phyloP scores from a whole-genome alignment of 2,113 vertebrate species.

The Rhodinocichla rosea region DNA sequence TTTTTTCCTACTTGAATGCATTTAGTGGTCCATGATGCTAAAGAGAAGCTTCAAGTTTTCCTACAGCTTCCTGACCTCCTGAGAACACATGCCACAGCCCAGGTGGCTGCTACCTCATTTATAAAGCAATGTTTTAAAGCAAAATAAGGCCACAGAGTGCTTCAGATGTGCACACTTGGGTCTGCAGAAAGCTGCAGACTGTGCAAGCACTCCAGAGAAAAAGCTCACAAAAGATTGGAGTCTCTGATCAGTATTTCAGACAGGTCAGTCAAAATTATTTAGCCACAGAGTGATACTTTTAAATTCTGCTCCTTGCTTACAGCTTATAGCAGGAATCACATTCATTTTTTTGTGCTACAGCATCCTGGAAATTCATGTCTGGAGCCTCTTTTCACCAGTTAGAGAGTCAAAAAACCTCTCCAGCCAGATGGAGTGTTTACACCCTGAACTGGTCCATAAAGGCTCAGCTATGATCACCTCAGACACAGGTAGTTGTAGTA shows the following conservation, averaged over 20 bases:
- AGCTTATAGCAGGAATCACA: neutral
- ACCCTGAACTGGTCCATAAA: neutral
- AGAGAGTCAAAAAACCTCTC: neutral
- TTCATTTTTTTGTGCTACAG: neutral
- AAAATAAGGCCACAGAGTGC: neutral
- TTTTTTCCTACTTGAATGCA: neutral
- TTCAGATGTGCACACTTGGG: neutral
- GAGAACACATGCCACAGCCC: neutral
- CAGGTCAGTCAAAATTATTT: neutral
- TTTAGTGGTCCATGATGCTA: neutral
- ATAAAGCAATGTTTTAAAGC: accelerated
- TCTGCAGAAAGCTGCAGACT: neutral
- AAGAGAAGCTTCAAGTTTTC: neutral
- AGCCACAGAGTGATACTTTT: neutral
- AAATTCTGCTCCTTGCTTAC: neutral
- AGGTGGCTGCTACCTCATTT: neutral
- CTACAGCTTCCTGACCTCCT: neutral
- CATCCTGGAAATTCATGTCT: accelerated
- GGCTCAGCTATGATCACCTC: neutral
- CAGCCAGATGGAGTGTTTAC: neutral
- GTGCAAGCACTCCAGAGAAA: neutral
- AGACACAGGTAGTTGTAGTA: neutral
- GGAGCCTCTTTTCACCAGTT: neutral
- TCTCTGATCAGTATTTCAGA: neutral
- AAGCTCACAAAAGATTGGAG: accelerated